Conservation (phyloP, 2,797 vertebrate species). For the Epinephelus malabaricus region DNA sequence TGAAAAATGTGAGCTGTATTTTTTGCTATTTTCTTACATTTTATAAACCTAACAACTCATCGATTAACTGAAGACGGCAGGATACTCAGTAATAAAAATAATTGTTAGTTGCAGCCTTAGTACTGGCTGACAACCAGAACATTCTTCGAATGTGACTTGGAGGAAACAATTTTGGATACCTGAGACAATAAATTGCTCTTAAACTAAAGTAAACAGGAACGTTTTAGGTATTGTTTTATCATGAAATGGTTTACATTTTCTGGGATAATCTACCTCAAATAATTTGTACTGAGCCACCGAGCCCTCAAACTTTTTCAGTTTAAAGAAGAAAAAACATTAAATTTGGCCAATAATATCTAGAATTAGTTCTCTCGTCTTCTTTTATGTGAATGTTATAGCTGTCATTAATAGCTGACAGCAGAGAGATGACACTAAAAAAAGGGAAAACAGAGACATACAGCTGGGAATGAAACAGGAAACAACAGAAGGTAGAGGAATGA, state of each 20-base stretch:
- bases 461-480: constrained; percentile 1
- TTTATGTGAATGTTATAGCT: background rate
- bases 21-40: background rate
- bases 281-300: background rate
- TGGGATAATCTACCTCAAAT: background rate
- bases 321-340: background rate
- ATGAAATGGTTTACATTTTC: background rate
- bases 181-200: constrained; percentile 2
- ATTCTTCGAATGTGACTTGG: background rate
- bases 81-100: background rate
- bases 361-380: too few relatives aligned
- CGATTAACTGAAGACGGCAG: background rate
- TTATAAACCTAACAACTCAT: background rate
- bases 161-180: background rate
- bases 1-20: background rate
- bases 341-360: background rate
- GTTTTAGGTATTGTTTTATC: background rate
- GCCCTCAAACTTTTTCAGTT: background rate
- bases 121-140: background rate
- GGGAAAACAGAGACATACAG: background rate
- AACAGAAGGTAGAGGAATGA: background rate
- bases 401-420: background rate
- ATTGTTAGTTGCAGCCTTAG: background rate
- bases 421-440: background rate
- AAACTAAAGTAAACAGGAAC: background rate